Evolutionary conservation across 1,140 invertebrate species (phyloP), one percentile per base, ranked within the genome.

Genomic region (Trachymyrmex cornetzi): DNA sequence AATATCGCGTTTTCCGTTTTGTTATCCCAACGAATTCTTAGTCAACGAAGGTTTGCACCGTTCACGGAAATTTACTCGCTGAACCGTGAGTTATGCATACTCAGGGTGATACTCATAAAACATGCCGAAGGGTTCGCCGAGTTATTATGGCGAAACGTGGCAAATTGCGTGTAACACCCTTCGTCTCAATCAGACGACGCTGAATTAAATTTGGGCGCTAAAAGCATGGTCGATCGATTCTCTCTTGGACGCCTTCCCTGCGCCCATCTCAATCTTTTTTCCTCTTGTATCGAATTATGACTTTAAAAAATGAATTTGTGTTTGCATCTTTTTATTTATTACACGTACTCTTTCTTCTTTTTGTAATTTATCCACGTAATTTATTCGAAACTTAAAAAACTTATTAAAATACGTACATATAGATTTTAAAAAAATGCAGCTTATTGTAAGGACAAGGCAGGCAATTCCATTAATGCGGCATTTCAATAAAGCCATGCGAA

Each of bases 151-250:
- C 72, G 90, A 93, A 93, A 92, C 90, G 93, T 77, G 89, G 84
- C 93, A 94, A 94, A 94, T 94, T 94, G 93, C 91, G 94, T 93
- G 93, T 94, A 93, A 94, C 93, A 93, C 89, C 93, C 93, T 88
- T 86, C 74, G 82, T 69, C 44, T 74, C 77, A 81, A 82, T 82
- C 85, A 71, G 55, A 75, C 48, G 63, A 85, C 57, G 80, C 67
- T 72, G 57, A 79, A 91, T 91, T 90, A 89, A 89, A 91, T 91
- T 90, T 72, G 34, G 75, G 48, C 53, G 38, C 69, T 84, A 82
- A 80, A 44, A 81, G 69, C 80, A 61, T 48, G 19, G 27, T 30
- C 53, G 55, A 19, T 75, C 14, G 67, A 82, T 55, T 67, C 64
- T 24, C 81, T n/a, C 16, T 57, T 44, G 30, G 5, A 53, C 24